Base-by-base conservation (phyloP, 2,888 invertebrate species). In the Lasioglossum malachurum region DNA sequence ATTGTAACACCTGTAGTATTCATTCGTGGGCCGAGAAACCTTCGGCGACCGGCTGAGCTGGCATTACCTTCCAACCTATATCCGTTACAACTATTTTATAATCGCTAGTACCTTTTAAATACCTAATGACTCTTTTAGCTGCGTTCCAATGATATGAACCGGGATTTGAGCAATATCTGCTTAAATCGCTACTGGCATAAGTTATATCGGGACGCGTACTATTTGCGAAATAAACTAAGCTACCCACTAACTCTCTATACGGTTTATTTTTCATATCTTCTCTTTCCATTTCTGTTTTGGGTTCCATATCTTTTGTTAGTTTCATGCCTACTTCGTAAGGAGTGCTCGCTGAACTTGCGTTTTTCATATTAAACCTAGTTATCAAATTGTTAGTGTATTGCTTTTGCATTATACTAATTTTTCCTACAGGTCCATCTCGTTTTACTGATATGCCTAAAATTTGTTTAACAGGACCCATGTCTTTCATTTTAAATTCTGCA, bases 221-320 rank as follows among this genome's bases (percentile, higher is more conserved):
- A 19, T 71, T 71, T 16, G 71, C 71, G n/a, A 71, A 71, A 14
- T 71, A 71, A 23, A 71, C 23, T 35, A 71, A 14, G 5, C 71
- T 71, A 19, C 71, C 71, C 19, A 71, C 41, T 41, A 71, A 41
- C 19, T 71, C 38, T 5, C 71, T 14, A 71, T 71, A 71, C 2
- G 71, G 71, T 71, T 71, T 71, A 35, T 35, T 23, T 19, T 35
- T 5, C 71, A 71, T 71, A 3, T 23, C 71, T 71, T 38, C 5
- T 71, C 23, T 23, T 23, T n/a, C 12, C 31, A 4, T 27, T n/a
- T 64, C 64, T 64, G 64, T n/a, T 27, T 31, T 12, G 12, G 27
- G 12, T 31, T 27, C 64, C 12, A 27, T n/a, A 10, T 12, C n/a
- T 12, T 64, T n/a, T 31, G 27, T 64, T 27, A 64, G n/a, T n/a